Evolutionary conservation across 2,113 vertebrate genomes (phyloP).

Genomic region (Megalops atlanticus): DNA sequence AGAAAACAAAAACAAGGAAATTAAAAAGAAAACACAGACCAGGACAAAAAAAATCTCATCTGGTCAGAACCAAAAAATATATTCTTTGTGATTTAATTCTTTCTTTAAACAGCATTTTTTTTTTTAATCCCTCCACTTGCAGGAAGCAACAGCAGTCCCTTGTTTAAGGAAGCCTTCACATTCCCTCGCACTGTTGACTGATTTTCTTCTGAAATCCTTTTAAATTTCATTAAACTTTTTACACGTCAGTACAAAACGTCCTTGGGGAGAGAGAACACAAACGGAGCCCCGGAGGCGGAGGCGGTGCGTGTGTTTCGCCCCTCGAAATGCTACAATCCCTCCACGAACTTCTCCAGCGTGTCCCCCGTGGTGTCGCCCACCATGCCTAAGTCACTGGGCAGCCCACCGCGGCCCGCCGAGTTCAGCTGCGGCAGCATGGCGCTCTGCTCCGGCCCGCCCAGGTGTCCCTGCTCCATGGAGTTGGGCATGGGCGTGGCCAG

Average conservation of each 20-base stretch:
- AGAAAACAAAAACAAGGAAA: conserved; percentile 69
- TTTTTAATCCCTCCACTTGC: conserved; percentile 75
- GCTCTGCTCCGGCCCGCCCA: conserved; percentile 93
- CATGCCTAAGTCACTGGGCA: conserved; percentile 87
- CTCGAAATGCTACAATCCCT: conserved; percentile 94
- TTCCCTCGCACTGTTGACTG: conserved; percentile 63
- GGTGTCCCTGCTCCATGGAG: conserved; percentile 91
- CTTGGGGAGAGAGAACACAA: conserved; percentile 60
- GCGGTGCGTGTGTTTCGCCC: conserved; percentile 28
- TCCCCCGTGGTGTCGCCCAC: conserved; percentile 92
- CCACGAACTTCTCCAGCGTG: conserved; percentile 97
- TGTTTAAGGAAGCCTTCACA: conserved; percentile 75
- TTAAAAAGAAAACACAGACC: conserved; percentile 54
- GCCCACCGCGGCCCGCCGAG: conserved; percentile 82
- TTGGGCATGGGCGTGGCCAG: conserved; percentile 84
- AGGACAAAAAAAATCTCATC: conserved; percentile 75
- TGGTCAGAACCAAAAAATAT: conserved; percentile 97
- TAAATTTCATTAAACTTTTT: conserved; percentile 65
- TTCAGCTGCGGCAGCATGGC: conserved; percentile 98
- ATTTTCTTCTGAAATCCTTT: conserved; percentile 36
- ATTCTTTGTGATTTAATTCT: conserved; percentile 93
- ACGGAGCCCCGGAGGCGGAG: conserved; percentile 37
- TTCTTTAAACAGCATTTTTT: conserved; percentile 80
- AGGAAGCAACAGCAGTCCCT: conserved; percentile 79
- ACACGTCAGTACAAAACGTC: conserved; percentile 85